Evolutionary conservation across 2,888 invertebrate species (phyloP), one percentile per base, ranked within the genome.

Genomic region (Axea sp.): DNA sequence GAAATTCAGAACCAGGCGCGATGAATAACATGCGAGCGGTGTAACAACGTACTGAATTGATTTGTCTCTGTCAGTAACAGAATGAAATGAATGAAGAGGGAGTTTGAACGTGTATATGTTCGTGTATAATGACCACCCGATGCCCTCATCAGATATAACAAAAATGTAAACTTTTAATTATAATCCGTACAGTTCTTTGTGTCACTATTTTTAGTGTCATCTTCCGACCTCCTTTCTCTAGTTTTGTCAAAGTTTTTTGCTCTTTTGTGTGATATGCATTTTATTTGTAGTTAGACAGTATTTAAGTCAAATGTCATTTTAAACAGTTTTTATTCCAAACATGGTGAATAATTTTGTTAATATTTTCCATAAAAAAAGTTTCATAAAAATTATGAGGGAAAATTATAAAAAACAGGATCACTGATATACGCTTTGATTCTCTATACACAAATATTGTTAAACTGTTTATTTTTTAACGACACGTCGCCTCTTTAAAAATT

Each of bases 91-190:
- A 75, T 73, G 76, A 65, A 76, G 76, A 68, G 76, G 75, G 76
- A 77, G 72, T 75, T 76, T 68, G 71, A 51, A 33, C 30, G 41
- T 74, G 64, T 75, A 53, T 59, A 51, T 51, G 35, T 60, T 71
- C 65, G 57, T 49, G 72, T 75, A 67, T 77, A 74, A 76, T 75
- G 68, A 57, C 67, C 53, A 77, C 72, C 76, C 67, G 67, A 60
- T 76, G 77, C 73, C 76, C 78, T 76, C 77, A 77, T 78, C 78
- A 69, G 78, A 78, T 78, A 76, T 67, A 33, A 69, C 60, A 62
- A 73, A 73, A 73, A 68, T 62, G 49, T 73, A 22, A 53, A 68
- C 57, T 49, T 31, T 11, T 53, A 55, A 67, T 67, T 67, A 53
- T 60, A 45, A 51, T 59, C 47, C 24, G 37, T 30, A 12, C 26